Evolutionary conservation across 2,113 vertebrate genomes (phyloP).

Genomic region (Hylia prasina): DNA sequence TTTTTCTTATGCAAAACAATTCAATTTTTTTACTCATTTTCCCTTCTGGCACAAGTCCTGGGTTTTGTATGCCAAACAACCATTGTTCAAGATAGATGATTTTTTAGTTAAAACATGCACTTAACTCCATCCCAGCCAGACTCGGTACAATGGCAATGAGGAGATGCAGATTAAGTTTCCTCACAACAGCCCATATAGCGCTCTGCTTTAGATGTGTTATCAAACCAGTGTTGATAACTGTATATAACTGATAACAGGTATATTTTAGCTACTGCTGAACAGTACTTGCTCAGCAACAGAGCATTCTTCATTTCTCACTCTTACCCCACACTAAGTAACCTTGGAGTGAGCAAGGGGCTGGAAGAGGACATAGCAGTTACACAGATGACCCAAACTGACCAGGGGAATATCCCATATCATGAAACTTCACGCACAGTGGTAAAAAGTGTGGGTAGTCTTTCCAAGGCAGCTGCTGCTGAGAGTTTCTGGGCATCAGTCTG

Average conservation of each 20-base stretch:
- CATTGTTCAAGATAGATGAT: rapidly evolving
- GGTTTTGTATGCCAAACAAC: not conserved
- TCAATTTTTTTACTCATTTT: not conserved
- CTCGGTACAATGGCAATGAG: not conserved
- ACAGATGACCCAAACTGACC: not conserved
- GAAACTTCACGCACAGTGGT: not conserved
- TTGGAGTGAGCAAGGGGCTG: not conserved
- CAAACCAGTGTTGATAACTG: not conserved
- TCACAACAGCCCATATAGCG: not conserved
- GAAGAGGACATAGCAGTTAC: not conserved
- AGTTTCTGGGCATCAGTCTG: not conserved
- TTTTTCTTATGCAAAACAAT: not conserved
- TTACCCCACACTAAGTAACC: not conserved
- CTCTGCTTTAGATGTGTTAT: not conserved
- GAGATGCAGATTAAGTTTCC: not conserved
- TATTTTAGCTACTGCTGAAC: not conserved
- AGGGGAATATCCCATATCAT: not conserved
- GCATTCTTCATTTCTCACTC: rapidly evolving
- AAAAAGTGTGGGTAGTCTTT: not conserved
- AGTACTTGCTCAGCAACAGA: not conserved
- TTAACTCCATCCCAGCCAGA: not conserved
- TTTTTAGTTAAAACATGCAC: not conserved
- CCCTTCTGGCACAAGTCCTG: not conserved
- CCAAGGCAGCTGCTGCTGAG: not conserved
- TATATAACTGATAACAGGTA: no score